These are phyloP conservation scores for Drosophila guanche DNA, from an alignment of 1,140 invertebrate species.

Conservation along the genomic window DNA sequence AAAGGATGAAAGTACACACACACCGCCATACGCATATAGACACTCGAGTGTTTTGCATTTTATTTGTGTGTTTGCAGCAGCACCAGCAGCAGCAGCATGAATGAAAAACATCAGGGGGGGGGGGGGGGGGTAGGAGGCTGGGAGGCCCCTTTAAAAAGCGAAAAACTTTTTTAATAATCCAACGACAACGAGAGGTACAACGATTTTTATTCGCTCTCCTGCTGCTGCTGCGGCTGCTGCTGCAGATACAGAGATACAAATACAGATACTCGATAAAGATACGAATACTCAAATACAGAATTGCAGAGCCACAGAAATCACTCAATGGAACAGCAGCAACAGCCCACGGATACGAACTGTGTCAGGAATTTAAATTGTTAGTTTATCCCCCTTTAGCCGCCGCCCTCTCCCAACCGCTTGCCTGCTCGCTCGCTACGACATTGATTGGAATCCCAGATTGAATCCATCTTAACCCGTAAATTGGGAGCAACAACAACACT, in stretches of 20 bases:
- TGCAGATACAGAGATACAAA: constrained; percentile 32
- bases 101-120: constrained; percentile 13
- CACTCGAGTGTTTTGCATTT: constrained; percentile 76
- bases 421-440: neutral
- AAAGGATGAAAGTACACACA: constrained; percentile 65
- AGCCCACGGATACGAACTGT: constrained; percentile 16
- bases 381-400: constrained; percentile 57
- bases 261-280: constrained; percentile 10
- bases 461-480: constrained; percentile 33
- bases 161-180: constrained; percentile 78
- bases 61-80: constrained; percentile 35
- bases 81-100: constrained; percentile 5
- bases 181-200: constrained; percentile 58
- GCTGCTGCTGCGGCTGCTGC: constrained; percentile 12
- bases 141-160: constrained; percentile 61
- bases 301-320: constrained; percentile 7
- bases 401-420: constrained; percentile 1
- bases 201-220: constrained; percentile 1
- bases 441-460: constrained; percentile 22
- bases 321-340: too few relatives aligned
- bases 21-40: constrained; percentile 41
- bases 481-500: neutral
- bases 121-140: neutral
- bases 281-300: constrained; percentile 24
- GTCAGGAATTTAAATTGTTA: constrained; percentile 75